Conservation (phyloP, 1,140 invertebrate species). For the Leptinotarsa texana region DNA sequence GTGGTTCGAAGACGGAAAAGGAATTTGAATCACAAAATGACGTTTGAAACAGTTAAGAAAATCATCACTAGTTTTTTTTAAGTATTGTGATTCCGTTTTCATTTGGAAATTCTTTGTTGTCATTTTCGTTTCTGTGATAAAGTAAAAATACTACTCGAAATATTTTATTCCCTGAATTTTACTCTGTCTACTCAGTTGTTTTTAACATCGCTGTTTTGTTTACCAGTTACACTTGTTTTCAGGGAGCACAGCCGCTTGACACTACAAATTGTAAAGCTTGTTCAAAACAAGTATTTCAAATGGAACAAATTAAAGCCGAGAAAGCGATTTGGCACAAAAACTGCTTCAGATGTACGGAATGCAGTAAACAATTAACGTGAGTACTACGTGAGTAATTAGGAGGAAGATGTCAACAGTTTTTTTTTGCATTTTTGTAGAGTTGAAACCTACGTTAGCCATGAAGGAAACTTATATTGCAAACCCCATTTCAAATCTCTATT, state of each 20-base stretch:
- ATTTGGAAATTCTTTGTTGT: no score
- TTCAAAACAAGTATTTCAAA: slow-evolving; percentile 87
- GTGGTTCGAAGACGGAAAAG: neutral
- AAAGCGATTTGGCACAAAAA: slow-evolving; percentile 86
- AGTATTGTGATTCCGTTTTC: no score
- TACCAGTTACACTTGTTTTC: neutral
- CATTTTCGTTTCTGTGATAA: no score
- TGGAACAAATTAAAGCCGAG: slow-evolving; percentile 91
- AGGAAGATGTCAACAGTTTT: neutral
- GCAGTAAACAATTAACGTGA: slow-evolving; percentile 86
- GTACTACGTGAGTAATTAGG: slow-evolving; percentile 42
- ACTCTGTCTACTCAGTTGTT: no score
- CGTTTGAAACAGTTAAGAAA: no score
- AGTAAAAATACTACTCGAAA: no score
- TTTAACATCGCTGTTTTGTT: no score
- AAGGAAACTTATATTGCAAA: slow-evolving; percentile 86
- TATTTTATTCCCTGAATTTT: no score
- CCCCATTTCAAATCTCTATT: slow-evolving; percentile 92
- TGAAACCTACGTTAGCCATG: slow-evolving; percentile 88
- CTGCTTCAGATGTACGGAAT: slow-evolving; percentile 88
- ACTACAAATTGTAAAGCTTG: slow-evolving; percentile 76
- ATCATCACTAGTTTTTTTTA: no score
- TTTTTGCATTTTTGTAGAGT: slow-evolving; percentile 64
- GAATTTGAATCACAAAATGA: no score
- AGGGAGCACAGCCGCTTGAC: slow-evolving; percentile 56